Conservation (phyloP, 2,888 invertebrate genomes). For the Selenia dentaria region DNA sequence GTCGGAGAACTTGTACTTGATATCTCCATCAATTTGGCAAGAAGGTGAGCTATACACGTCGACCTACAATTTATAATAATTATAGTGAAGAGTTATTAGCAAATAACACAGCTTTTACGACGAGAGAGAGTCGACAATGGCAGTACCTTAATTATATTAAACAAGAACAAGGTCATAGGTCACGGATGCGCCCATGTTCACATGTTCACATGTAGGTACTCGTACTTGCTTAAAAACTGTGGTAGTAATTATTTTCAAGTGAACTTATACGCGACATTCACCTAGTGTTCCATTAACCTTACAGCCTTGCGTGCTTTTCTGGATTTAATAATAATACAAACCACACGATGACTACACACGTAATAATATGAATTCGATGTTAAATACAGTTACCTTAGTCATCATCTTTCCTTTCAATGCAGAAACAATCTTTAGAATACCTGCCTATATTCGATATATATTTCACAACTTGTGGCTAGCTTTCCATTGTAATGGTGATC, state of each 20-base stretch:
- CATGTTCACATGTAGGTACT: not conserved
- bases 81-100: no score
- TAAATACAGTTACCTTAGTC: not conserved
- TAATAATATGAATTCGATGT: no score
- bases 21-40: slow-evolving; percentile 92
- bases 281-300: slow-evolving; percentile 38
- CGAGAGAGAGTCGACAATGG: no score
- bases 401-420: no score
- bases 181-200: not conserved
- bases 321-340: not conserved
- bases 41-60: slow-evolving; percentile 88
- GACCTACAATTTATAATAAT: no score
- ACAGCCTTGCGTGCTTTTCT: not conserved
- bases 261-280: slow-evolving; percentile 45
- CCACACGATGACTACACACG: no score
- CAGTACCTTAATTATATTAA: not conserved
- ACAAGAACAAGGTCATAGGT: slow-evolving; percentile 3
- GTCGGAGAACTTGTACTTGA: slow-evolving; percentile 94
- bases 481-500: not conserved
- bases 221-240: no score
- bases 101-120: no score
- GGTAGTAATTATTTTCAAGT: slow-evolving; percentile 19
- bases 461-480: no score
- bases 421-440: no score
- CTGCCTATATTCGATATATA: no score